Percentiles rank a stretch among this genome's conserved stretches.
These are phyloP conservation scores for Syngnathus typhle DNA, from an alignment of 2,113 vertebrate genomes.

Conservation along the genomic window DNA sequence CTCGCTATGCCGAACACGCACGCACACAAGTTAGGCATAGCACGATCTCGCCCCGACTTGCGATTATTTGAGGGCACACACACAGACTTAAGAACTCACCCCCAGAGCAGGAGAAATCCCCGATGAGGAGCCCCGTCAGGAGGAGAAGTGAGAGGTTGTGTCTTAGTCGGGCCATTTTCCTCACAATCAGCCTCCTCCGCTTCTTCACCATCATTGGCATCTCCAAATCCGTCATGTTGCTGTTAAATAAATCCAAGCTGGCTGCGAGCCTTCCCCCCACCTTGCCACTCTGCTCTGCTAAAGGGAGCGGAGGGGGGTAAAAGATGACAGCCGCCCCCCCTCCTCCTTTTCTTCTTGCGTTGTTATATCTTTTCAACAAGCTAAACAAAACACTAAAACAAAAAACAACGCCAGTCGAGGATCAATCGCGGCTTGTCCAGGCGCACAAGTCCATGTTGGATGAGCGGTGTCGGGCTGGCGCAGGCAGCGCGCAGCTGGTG, in stretches of 20 bases:
- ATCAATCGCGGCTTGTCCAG: slow-evolving; percentile 62
- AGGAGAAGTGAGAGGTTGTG: slow-evolving; percentile 60
- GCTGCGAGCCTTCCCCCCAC: slow-evolving; percentile 54
- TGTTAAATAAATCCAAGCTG: slow-evolving; percentile 63
- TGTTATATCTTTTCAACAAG: slow-evolving; percentile 28
- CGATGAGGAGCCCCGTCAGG: slow-evolving; percentile 60
- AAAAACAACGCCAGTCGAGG: slow-evolving; percentile 11
- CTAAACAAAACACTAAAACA: slow-evolving; percentile 5
- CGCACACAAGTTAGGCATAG: slow-evolving; percentile 8
- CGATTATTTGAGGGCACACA: slow-evolving; percentile 11
- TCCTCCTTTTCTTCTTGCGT: slow-evolving; percentile 50
- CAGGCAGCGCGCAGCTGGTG: slow-evolving; percentile 58
- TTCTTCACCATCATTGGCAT: slow-evolving; percentile 39
- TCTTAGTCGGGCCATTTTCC: slow-evolving; percentile 50
- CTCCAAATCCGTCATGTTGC: slow-evolving; percentile 62
- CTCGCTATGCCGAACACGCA: not conserved
- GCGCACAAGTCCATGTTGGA: slow-evolving; percentile 57
- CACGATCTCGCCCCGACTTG: slow-evolving; percentile 8
- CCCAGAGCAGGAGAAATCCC: slow-evolving; percentile 56
- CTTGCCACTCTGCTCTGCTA: slow-evolving; percentile 58
- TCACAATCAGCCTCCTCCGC: slow-evolving; percentile 41
- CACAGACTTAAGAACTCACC: slow-evolving; percentile 56
- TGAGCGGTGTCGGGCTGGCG: slow-evolving; percentile 47
- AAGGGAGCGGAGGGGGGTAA: slow-evolving; percentile 62
- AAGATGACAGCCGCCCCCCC: slow-evolving; percentile 56